These are phyloP conservation scores for Rhabdornis inornatus DNA, from an alignment of 2,113 vertebrate species.

Conservation along the genomic window DNA sequence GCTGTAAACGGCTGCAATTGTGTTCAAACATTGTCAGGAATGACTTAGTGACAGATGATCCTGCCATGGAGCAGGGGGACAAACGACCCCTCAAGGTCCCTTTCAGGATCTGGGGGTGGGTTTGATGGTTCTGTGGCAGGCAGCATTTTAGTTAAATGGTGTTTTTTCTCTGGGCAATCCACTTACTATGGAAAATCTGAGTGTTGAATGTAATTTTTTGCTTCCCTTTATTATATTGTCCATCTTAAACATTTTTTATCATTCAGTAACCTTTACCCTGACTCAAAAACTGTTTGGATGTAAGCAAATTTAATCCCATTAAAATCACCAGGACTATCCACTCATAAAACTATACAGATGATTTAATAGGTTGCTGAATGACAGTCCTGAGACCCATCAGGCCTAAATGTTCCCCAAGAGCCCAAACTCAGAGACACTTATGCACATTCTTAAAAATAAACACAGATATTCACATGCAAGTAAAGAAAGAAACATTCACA, in stretches of 20 bases:
- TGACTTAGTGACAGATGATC: neutral
- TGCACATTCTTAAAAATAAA: neutral
- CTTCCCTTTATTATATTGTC: neutral
- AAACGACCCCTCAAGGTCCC: neutral
- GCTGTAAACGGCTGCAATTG: neutral
- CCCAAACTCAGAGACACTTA: neutral
- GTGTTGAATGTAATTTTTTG: neutral
- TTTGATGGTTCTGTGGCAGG: constrained; percentile 1
- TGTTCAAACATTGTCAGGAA: accelerated
- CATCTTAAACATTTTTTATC: neutral
- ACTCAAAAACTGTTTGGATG: neutral
- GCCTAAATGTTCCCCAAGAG: neutral
- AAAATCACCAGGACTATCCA: neutral
- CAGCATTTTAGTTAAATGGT: constrained; percentile 12
- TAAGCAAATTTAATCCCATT: neutral
- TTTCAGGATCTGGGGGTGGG: neutral
- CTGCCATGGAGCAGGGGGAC: neutral
- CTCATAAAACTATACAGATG: neutral
- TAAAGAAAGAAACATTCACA: neutral
- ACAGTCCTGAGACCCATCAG: neutral
- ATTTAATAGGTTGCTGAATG: neutral
- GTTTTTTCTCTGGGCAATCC: neutral
- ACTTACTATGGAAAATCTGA: neutral
- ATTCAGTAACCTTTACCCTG: neutral
- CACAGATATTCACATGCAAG: neutral